These are phyloP conservation scores for Eurystomus glaucurus DNA, from an alignment of 2,797 vertebrate genomes.

Conservation along the genomic window DNA sequence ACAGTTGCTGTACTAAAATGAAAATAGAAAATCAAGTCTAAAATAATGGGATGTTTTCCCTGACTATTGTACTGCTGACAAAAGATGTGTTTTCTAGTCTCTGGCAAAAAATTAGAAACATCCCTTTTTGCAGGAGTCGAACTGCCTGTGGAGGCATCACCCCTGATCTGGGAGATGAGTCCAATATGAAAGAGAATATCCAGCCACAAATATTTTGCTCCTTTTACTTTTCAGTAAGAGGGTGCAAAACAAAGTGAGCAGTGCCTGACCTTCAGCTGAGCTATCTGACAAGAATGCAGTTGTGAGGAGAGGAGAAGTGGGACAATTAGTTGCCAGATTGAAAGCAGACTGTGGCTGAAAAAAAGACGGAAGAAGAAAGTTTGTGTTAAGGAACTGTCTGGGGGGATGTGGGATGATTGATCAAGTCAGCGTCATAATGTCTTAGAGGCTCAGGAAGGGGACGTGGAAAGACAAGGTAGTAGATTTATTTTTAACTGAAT, in stretches of 20 bases:
- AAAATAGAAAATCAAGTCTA: background rate
- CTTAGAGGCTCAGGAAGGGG: conserved; percentile 11
- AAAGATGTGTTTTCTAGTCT: background rate
- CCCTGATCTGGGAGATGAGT: background rate
- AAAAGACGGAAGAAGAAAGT: conserved; percentile 20
- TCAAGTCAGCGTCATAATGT: background rate
- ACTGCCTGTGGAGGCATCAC: background rate
- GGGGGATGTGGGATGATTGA: conserved; percentile 50
- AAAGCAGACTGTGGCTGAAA: background rate
- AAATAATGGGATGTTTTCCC: background rate
- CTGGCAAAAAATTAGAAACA: background rate
- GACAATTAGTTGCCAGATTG: conserved; percentile 16
- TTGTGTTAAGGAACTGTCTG: conserved; percentile 10
- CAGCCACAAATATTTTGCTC: background rate
- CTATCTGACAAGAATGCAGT: background rate
- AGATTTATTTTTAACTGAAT: conserved; percentile 12
- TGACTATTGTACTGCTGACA: background rate
- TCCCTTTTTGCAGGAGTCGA: background rate
- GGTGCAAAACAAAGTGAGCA: background rate
- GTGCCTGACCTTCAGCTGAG: conserved; percentile 11
- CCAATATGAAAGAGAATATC: background rate
- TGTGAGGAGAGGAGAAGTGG: background rate
- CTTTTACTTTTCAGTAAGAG: background rate
- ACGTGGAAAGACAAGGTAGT: background rate
- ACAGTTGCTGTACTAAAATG: background rate